Evolutionary conservation across 2,113 vertebrate genomes (phyloP).

Genomic region (Eublepharis macularius): DNA sequence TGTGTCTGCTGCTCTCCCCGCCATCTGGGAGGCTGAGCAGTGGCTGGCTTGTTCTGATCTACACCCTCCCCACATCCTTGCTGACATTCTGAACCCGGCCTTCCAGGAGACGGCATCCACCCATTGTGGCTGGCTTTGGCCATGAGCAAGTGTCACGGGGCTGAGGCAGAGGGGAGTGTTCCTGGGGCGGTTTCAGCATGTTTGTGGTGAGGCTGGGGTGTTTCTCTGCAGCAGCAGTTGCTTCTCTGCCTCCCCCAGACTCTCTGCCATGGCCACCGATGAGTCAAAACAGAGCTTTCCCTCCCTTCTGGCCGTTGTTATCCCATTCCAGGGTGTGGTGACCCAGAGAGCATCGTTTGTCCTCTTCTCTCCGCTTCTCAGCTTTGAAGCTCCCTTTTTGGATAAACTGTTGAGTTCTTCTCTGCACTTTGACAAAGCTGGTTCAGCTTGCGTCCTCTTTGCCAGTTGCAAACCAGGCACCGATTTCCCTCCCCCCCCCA

Average conservation of each 20-base stretch:
- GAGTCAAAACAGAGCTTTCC: neutral
- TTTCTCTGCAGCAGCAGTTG: slow-evolving; percentile 24
- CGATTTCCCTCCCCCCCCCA: too few species aligned
- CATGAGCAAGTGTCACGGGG: neutral
- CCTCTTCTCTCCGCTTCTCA: too few species aligned
- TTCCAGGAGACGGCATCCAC: neutral
- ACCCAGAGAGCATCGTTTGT: neutral
- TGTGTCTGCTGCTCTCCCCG: neutral
- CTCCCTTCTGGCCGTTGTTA: neutral
- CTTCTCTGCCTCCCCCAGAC: neutral
- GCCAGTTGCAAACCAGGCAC: too few species aligned
- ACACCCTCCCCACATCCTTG: neutral
- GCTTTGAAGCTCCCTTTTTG: neutral
- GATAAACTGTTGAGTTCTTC: neutral
- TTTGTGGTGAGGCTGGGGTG: neutral
- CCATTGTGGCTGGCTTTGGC: neutral
- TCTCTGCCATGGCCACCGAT: neutral
- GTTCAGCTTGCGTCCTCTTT: too few species aligned
- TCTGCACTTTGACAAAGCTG: neutral
- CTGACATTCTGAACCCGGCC: neutral
- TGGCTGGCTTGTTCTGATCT: neutral
- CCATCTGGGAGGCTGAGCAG: neutral
- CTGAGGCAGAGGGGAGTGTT: neutral
- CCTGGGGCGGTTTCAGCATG: neutral
- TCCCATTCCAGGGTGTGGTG: neutral